A percentile compares a stretch with the other conserved stretches of the same genome.
phyloP scores from a whole-genome alignment of 2,888 invertebrate genomes.

The Drosophila cyrtoloma region DNA sequence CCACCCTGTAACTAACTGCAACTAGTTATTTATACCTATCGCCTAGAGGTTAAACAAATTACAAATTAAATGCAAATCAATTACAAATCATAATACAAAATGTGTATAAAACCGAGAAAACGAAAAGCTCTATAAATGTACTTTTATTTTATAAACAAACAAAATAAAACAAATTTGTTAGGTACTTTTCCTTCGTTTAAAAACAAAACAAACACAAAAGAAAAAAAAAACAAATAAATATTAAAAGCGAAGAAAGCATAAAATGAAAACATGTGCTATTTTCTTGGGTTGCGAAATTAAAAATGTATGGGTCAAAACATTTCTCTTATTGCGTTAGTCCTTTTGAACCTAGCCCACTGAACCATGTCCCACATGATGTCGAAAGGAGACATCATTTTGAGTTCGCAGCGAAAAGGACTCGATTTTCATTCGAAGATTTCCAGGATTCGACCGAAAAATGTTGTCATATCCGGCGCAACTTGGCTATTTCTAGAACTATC shows the following conservation, averaged over 20 bases:
- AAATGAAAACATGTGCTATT: slow-evolving; percentile 21
- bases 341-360: neutral
- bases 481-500: neutral
- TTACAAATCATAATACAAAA: slow-evolving; percentile 49
- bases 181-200: slow-evolving; percentile 74
- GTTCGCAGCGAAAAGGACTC: neutral
- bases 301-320: neutral
- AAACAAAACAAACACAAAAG: slow-evolving; percentile 64
- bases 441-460: neutral
- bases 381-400: neutral
- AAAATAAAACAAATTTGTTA: slow-evolving; percentile 63
- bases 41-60: slow-evolving; percentile 64
- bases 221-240: slow-evolving; percentile 62
- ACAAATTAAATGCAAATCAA: slow-evolving; percentile 47
- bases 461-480: neutral
- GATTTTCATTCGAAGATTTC: neutral
- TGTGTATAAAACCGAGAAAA: slow-evolving; percentile 57
- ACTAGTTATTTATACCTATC: slow-evolving; percentile 62
- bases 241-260: slow-evolving; percentile 62
- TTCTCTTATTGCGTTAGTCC: neutral
- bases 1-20: slow-evolving; percentile 43
- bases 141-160: slow-evolving; percentile 68
- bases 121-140: slow-evolving; percentile 56
- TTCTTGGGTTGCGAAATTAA: neutral
- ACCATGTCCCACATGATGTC: neutral